phyloP scores from a whole-genome alignment of 2,888 invertebrate species.

The Thecocarcelia acutangulata region DNA sequence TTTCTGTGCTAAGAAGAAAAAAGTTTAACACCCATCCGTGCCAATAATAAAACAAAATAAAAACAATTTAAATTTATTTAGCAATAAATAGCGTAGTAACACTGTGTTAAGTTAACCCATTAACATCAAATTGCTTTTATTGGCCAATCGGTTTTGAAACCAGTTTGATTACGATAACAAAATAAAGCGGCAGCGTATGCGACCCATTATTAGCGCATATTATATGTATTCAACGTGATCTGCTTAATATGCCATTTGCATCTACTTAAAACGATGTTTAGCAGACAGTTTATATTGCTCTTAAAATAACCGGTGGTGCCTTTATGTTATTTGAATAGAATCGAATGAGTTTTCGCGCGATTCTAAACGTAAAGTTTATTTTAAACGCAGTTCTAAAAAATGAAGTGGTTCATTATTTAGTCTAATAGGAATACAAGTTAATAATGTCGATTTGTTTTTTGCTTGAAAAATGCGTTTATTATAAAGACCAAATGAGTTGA shows the following conservation, averaged over 20 bases:
- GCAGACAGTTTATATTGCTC: constrained; percentile 25
- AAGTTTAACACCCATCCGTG: constrained; percentile 55
- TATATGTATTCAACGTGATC: constrained; percentile 45
- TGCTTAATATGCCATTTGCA: constrained; percentile 48
- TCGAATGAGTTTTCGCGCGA: not conserved
- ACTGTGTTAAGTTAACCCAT: constrained; percentile 57
- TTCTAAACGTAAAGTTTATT: not conserved
- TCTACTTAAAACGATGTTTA: constrained; percentile 31
- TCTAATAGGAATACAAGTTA: not conserved
- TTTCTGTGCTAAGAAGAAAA: constrained; percentile 40
- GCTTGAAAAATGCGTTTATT: no score
- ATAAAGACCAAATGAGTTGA: no score
- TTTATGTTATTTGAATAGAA: not conserved
- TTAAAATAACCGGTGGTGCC: constrained; percentile 45
- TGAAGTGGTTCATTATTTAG: not conserved
- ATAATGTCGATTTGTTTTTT: no score
- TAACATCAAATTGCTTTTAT: constrained; percentile 3
- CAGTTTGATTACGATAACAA: constrained; percentile 9
- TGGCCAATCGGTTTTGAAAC: constrained; percentile 12
- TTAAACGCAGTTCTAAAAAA: not conserved
- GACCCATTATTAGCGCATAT: constrained; percentile 16
- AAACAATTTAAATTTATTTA: constrained; percentile 55
- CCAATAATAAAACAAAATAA: constrained; percentile 43
- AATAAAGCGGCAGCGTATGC: not conserved
- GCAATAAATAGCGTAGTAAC: constrained; percentile 56